Evolutionary conservation across 1,140 invertebrate genomes (phyloP), one percentile per base, ranked within the genome.

Genomic region (Euwallacea similis): DNA sequence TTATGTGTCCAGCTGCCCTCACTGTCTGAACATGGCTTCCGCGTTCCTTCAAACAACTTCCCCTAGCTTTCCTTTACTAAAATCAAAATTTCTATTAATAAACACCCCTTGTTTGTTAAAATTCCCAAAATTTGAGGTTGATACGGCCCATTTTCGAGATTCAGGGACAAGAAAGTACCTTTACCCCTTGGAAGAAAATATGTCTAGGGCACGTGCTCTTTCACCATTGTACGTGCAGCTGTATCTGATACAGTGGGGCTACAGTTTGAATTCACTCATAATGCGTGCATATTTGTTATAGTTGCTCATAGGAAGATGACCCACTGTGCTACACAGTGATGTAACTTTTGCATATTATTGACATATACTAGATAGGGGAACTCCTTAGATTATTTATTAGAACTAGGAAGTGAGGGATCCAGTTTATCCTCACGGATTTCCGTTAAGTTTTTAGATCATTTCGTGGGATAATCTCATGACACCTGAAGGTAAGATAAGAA

Each of bases 171-270:
- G 69, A 71, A 71, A 66, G 69, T 71, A 71, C 69, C 54, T 71
- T 71, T 71, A 71, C 69, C 69, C 69, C 69, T 71, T 71, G 56
- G 62, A 71, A 71, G 69, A 71, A 71, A 71, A 65, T 71, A 71
- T 43, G 62, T 71, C 62, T 71, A 21, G 69, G 69, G 69, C 69
- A 71, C 69, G 69, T 71, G 69, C 69, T 56, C 69, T 71, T 53
- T 64, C 60, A 61, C 68, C 69, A 62, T 66, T 59, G 53, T 65
- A 66, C 42, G 10, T 53, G 69, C 69, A 71, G 69, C 69, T 71
- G 69, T 16, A 66, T 64, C 8, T 47, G 58, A 66, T 66, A 21
- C 69, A 71, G 69, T 71, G 69, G 69, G n/a, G 11, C 54, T 13
- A 50, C 2, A 4, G 46, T 2, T 50, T 4, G 46, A 33, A 33